Conservation (phyloP, 1,140 invertebrate species). For the Eriosoma lanigerum region DNA sequence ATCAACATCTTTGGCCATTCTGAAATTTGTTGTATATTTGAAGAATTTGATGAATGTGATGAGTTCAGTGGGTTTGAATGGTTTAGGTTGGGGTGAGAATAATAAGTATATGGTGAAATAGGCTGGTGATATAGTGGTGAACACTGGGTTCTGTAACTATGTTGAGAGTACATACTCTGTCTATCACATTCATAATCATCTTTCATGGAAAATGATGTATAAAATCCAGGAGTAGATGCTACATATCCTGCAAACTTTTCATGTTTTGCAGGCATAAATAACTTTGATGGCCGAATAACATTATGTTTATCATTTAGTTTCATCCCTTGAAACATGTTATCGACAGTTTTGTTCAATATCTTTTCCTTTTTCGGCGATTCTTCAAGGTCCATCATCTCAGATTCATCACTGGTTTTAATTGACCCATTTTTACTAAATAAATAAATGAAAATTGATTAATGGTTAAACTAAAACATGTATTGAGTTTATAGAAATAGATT, state of each 20-base stretch:
- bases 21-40: slow-evolving; percentile 12
- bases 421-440: slow-evolving; percentile 31
- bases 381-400: slow-evolving; percentile 41
- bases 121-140: slow-evolving; percentile 6
- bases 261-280: not conserved
- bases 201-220: not conserved
- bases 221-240: not conserved
- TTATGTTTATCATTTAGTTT: slow-evolving; percentile 22
- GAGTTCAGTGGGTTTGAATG: slow-evolving; percentile 2
- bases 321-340: slow-evolving; percentile 26
- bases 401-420: slow-evolving; percentile 22
- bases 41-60: slow-evolving; percentile 30
- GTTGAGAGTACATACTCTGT: slow-evolving; percentile 7
- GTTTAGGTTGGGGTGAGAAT: not conserved
- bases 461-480: not conserved
- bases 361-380: not conserved
- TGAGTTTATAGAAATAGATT: not conserved
- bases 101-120: not conserved
- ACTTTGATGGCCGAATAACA: slow-evolving; percentile 8
- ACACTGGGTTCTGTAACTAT: not conserved
- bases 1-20: slow-evolving; percentile 40
- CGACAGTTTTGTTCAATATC: not conserved
- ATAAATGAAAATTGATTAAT: not conserved
- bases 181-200: slow-evolving; percentile 40
- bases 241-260: not conserved